A percentile compares a stretch with the other conserved stretches of the same genome.
Evolutionary conservation across 2,113 vertebrate genomes (phyloP).

Genomic region (Platichthys stellatus): DNA sequence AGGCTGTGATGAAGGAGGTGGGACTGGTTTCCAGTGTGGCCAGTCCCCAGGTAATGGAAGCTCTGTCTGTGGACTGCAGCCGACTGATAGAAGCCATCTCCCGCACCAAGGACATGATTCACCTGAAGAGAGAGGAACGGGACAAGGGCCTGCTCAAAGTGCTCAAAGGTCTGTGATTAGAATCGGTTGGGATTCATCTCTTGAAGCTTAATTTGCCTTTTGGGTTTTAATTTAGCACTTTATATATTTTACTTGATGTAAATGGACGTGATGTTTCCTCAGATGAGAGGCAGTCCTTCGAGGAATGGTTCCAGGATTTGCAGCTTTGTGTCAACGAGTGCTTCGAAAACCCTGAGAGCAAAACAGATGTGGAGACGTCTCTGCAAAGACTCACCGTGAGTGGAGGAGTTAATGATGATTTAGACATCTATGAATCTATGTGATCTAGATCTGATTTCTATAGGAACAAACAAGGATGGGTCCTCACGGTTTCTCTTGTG

Average conservation of each 20-base stretch:
- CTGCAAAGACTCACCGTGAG: conserved; percentile 87
- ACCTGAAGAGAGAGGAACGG: conserved; percentile 87
- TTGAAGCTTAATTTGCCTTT: not conserved
- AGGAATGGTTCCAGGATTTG: conserved; percentile 87
- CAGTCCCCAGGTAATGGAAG: conserved; percentile 85
- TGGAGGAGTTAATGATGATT: not conserved
- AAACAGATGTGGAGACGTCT: conserved; percentile 80
- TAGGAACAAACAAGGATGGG: not conserved
- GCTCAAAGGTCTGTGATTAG: conserved; percentile 81
- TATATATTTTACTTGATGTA: not conserved
- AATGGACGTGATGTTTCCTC: not conserved
- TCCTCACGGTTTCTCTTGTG: not conserved
- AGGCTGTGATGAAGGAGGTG: conserved; percentile 85
- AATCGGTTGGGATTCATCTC: not conserved
- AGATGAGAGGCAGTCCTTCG: conserved; percentile 90
- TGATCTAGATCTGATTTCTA: not conserved
- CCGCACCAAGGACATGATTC: conserved; percentile 86
- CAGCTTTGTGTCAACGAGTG: conserved; percentile 89
- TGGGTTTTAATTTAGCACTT: not conserved
- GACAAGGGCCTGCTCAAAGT: conserved; percentile 86
- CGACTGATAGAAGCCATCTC: conserved; percentile 75
- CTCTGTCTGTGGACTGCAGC: conserved; percentile 81
- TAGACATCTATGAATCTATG: no score
- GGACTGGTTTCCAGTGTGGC: conserved; percentile 80
- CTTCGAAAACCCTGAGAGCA: conserved; percentile 89